Percentiles rank a stretch among this genome's conserved stretches.
Conservation (phyloP, 2,113 vertebrate genomes). For the Gymnarchus niloticus region DNA sequence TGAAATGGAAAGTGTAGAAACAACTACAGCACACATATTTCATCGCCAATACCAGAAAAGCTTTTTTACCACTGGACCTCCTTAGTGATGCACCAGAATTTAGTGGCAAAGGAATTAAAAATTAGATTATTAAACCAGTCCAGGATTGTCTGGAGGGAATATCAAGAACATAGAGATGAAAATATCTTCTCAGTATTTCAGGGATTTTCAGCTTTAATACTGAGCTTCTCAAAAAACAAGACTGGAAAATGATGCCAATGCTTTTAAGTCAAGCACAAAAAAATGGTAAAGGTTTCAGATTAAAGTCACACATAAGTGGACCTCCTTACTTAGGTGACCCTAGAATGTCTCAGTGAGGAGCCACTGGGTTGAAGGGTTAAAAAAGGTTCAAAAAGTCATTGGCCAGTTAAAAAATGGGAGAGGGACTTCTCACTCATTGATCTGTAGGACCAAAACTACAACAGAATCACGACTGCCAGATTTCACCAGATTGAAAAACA, state of each 20-base stretch:
- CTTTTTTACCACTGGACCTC: neutral
- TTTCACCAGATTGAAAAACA: neutral
- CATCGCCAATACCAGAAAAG: neutral
- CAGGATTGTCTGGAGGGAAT: neutral
- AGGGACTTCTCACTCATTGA: neutral
- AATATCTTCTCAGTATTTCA: neutral
- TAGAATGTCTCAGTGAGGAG: neutral
- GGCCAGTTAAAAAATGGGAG: neutral
- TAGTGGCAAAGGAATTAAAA: neutral
- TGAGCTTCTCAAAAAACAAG: conserved; percentile 5
- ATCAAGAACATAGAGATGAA: neutral
- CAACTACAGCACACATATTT: no score
- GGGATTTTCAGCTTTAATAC: conserved; percentile 14
- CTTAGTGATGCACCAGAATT: neutral
- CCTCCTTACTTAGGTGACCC: neutral
- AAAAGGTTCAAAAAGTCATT: neutral
- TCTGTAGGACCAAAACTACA: neutral
- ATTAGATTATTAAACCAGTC: neutral
- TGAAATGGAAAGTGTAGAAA: no score
- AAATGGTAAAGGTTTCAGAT: neutral
- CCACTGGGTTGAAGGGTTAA: neutral
- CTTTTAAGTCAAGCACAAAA: conserved; percentile 1
- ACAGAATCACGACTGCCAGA: neutral
- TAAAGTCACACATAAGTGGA: neutral
- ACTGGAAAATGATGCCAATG: neutral